Conservation (phyloP, 2,797 vertebrate species). For the Sebastes umbrosus region DNA sequence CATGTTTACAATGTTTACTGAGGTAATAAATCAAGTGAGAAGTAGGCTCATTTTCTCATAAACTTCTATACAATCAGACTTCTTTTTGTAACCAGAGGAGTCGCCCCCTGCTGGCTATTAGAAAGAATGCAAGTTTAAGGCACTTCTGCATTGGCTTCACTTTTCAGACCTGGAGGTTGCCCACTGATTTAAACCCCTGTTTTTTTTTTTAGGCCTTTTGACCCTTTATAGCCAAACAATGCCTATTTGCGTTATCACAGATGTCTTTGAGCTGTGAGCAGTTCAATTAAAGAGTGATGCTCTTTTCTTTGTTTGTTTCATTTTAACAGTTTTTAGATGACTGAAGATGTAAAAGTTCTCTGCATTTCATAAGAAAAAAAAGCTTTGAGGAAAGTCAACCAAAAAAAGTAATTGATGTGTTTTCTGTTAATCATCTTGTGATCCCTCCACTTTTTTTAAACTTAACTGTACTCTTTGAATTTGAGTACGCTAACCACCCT, state of each 20-base stretch:
- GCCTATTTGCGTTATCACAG: neutral
- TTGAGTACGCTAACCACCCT: neutral
- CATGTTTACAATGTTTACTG: too few relatives aligned
- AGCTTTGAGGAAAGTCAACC: neutral
- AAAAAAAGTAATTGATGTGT: neutral
- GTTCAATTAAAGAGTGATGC: neutral
- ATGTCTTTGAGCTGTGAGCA: neutral
- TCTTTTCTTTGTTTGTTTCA: neutral
- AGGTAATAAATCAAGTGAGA: too few relatives aligned
- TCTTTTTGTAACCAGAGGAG: too few relatives aligned
- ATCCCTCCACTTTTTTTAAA: neutral
- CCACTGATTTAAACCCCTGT: neutral
- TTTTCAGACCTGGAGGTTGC: too few relatives aligned
- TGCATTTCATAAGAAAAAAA: neutral
- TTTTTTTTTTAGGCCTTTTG: neutral
- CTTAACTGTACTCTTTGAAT: neutral
- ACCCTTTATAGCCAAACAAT: neutral
- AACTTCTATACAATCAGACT: rapidly evolving
- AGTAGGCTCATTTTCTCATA: rapidly evolving
- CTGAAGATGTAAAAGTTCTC: neutral
- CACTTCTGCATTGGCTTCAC: too few relatives aligned
- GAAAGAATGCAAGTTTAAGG: too few relatives aligned
- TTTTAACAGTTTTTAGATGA: neutral
- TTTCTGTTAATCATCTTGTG: neutral
- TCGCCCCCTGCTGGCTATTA: too few relatives aligned